Base-by-base conservation (phyloP, 1,140 invertebrate species). In the Copidosoma floridanum region DNA sequence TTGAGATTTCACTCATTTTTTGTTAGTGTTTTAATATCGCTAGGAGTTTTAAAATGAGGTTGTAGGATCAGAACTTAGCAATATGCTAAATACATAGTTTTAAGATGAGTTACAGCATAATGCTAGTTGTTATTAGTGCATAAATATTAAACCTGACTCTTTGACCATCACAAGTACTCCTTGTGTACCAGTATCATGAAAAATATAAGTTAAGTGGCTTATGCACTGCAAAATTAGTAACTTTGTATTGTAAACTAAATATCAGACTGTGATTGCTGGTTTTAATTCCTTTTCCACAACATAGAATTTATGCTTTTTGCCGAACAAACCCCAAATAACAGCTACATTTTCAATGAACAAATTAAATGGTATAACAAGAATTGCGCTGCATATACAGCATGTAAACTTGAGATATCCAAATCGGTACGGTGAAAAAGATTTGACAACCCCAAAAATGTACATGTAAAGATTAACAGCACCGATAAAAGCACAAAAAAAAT, bases 381-480 rank as follows among this genome's bases (percentile, higher is more conserved):
- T 77, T n/a, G 93, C 91, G 21, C 92, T 92, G 52, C 88, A 81
- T 40, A 96, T 85, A 72, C 92, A 93, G 10, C 95, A 75, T 27
- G 89, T 68, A 75, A 94, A 95, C 72, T 88, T 87, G 5, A 88
- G 66, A 46, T 91, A 70, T 6, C 95, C 94, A 69, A 94, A 89
- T 66, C 94, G 85, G 70, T 93, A 89, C 0, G 96, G 78, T 10
- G 91, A 92, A 72, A 98, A 97, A 27, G 95, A 97, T 75, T 97
- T 97, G 24, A 97, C 85, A 0, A 97, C 94, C 61, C 95, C 95
- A 80, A 97, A 97, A 40, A 97, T 85, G 73, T 96, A 98, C 89
- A 98, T 95, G 75, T 97, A 98, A 68, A 97, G 89, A 76, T 94
- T 95, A 4, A 95, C 90, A 41, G 88, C 94, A 48, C 89, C 93